Base-by-base conservation (phyloP, 2,113 vertebrate species). In the Cyanoliseus patagonus region DNA sequence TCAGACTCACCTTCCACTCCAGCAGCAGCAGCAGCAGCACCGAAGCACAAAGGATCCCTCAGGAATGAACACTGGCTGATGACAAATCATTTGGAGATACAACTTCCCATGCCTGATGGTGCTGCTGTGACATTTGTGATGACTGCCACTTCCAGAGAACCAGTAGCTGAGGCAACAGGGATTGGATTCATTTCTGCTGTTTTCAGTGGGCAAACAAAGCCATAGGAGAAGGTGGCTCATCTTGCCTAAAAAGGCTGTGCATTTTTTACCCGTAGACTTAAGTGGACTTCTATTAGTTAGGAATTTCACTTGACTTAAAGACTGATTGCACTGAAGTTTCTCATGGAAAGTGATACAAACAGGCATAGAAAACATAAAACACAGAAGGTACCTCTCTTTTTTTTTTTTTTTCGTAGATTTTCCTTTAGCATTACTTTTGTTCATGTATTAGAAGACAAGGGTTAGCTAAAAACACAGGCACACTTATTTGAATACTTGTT, bases 401-500 rank as follows among this genome's bases (percentile, higher is more conserved):
- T 24, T 7, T 24, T 49, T 49, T 49, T 49, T 23, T 23, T 24
- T 49, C 6, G 2, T 73, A 42, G 14, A 16, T 33, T 57, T 61
- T 41, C 39, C 59, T 90, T 70, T 39, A 83, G 3, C 42, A 83
- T 79, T 81, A 88, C 30, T 77, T 83, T 69, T 46, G n/a, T 83
- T 93, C 23, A 20, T 5, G 5, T 73, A 67, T 68, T 92, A 83
- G 88, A 88, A 69, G 73, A 92, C 4, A 68, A 47, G 20, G 67
- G 42, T 85, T 85, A 87, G 75, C 27, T 82, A 49, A 94, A 92
- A 84, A 82, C 53, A 80, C 79, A 96, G 95, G 83, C 93, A 96
- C 92, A 1, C 74, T 95, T 86, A 53, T n/a, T 80, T 78, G 23
- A 88, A 69, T 42, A 64, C 41, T 85, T 81, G 28, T 94, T 91